phyloP scores from a whole-genome alignment of 2,797 vertebrate genomes.

The Sebastes kiyomatsui region DNA sequence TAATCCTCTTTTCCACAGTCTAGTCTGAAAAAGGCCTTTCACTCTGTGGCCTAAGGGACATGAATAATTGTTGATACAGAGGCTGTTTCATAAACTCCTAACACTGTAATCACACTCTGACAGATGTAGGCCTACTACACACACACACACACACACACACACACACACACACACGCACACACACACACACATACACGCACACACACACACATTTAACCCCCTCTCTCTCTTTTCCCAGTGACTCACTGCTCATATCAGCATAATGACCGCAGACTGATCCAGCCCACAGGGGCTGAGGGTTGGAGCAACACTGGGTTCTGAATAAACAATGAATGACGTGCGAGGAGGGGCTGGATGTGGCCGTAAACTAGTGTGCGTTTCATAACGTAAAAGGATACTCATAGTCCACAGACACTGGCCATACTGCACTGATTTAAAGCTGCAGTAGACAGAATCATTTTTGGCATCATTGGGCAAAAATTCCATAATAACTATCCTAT shows the following conservation, averaged over 20 bases:
- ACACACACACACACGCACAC: constrained; percentile 2
- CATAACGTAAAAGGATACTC: constrained; percentile 35
- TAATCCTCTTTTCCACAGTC: constrained; percentile 72
- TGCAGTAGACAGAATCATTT: too few relatives aligned
- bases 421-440: neutral
- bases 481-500: too few relatives aligned
- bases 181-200: neutral
- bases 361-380: constrained; percentile 37
- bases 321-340: constrained; percentile 69
- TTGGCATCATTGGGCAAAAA: too few relatives aligned
- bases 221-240: constrained; percentile 53
- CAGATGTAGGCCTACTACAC: constrained; percentile 66
- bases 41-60: constrained; percentile 70
- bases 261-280: constrained; percentile 74
- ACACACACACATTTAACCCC: constrained; percentile 51
- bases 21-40: constrained; percentile 70
- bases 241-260: constrained; percentile 69
- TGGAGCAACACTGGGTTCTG: constrained; percentile 55
- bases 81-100: constrained; percentile 72
- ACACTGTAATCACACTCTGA: constrained; percentile 73
- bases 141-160: constrained; percentile 22
- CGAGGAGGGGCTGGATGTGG: constrained; percentile 37
- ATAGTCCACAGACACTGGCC: constrained; percentile 2
- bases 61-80: constrained; percentile 77
- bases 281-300: constrained; percentile 57